Evolutionary conservation across 35 echinoderm and acorn worm genomes (phyloP), one percentile per base, ranked within the genome.

Genomic region (Diadema setosum): DNA sequence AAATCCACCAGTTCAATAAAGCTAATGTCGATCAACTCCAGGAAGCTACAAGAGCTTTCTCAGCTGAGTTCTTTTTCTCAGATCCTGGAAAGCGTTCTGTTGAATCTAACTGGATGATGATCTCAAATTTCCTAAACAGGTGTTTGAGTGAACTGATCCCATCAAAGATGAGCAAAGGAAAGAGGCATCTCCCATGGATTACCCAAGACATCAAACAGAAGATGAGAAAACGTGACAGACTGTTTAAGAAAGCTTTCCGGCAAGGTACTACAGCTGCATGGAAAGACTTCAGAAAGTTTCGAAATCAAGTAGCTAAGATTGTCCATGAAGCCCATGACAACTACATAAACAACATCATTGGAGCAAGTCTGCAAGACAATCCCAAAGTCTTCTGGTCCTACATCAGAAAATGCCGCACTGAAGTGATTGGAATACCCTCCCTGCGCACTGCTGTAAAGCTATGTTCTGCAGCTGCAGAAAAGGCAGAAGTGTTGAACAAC

Each of bases 41-140:
- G 83, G 18, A 83, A 45, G 42, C 49, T 2, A 31, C 52, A 8
- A 73, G 18, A 26, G 41, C 63, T 6, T 83, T 90, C 48, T 48
- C 39, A 39, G 35, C 43, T 37, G 87, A 64, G 23, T 83, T 90
- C 60, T 40, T 90, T 45, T 20, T 20, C 33, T 88, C 86, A 3
- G 58, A 90, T 67, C 87, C 76, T 60, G 49, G 24, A 21, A 20
- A n/a, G 32, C 14, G 80, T 14, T 84, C 87, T 76, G 87, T 83
- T 1, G 39, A 90, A 17, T 9, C 70, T 16, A 83, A 83, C 80
- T 90, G 87, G 87, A 5, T 17, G 37, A 90, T 64, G 39, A 83
- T 90, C 40, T 35, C 29, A 0, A 40, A 82, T 56, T 36, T 86
- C 0, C 74, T 89, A 4, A 31, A 25, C 24, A 24, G 42, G 16